phyloP scores from a whole-genome alignment of 1,140 invertebrate genomes.

The Archivesica marissinica region DNA sequence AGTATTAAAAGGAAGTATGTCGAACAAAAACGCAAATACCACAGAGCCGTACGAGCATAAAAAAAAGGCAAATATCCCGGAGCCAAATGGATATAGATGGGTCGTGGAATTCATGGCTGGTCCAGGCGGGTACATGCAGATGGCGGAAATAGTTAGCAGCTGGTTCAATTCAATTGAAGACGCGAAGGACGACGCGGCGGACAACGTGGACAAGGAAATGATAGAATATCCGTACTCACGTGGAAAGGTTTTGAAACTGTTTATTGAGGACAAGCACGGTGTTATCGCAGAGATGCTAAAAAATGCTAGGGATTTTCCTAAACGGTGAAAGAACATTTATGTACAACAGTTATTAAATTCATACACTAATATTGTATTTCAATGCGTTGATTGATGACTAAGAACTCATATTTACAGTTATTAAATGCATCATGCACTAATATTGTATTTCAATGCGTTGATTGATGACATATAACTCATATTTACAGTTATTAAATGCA shows the following conservation, averaged over 20 bases:
- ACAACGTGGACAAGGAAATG: slow-evolving; percentile 22
- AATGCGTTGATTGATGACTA: too few species aligned
- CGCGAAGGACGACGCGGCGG: slow-evolving; percentile 39
- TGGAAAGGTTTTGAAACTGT: slow-evolving; percentile 45
- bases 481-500: too few species aligned
- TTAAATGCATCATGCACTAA: too few species aligned
- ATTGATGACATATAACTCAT: too few species aligned
- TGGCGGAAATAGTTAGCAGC: slow-evolving; percentile 41
- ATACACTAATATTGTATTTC: too few species aligned
- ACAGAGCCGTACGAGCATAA: not conserved
- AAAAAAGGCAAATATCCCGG: not conserved
- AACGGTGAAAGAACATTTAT: too few species aligned
- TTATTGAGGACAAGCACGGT: slow-evolving; percentile 42
- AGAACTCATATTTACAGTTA: too few species aligned
- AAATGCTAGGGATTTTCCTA: not conserved
- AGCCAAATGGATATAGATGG: slow-evolving; percentile 37
- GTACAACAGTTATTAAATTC: too few species aligned
- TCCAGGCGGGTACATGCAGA: slow-evolving; percentile 48
- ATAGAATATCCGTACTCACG: slow-evolving; percentile 44
- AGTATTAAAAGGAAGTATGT: too few species aligned
- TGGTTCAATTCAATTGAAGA: slow-evolving; percentile 37
- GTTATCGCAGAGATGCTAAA: not conserved
- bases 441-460: too few species aligned
- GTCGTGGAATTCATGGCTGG: slow-evolving; percentile 49
- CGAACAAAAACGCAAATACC: too few species aligned